Conservation (phyloP, 2,113 vertebrate species). For the Scalopus aquaticus region DNA sequence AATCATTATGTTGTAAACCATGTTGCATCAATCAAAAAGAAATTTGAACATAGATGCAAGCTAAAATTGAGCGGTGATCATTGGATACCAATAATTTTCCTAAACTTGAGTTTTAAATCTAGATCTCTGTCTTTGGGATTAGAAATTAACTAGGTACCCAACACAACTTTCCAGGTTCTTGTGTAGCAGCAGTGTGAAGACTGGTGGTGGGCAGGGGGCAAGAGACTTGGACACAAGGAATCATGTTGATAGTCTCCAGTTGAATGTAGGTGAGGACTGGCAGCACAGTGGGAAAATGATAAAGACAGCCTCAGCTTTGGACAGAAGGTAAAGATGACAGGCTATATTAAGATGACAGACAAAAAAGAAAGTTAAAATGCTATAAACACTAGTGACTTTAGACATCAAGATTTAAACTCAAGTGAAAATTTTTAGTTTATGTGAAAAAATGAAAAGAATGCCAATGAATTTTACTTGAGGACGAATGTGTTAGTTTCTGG, state of each 20-base stretch:
- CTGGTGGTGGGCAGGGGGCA: background rate
- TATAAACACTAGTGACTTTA: background rate
- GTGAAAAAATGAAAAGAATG: conserved; percentile 7
- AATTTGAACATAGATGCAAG: background rate
- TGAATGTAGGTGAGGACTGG: background rate
- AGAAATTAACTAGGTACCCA: background rate
- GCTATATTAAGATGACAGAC: background rate
- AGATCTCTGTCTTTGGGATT: background rate
- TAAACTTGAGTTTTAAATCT: background rate
- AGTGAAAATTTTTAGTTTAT: background rate
- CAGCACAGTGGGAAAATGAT: rapidly evolving
- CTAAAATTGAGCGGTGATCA: background rate
- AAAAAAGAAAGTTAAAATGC: background rate
- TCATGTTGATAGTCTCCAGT: rapidly evolving
- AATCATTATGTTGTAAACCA: too few relatives aligned
- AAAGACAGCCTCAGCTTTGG: background rate
- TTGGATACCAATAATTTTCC: background rate
- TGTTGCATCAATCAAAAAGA: background rate
- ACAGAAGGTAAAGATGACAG: background rate
- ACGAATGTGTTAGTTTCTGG: background rate
- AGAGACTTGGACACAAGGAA: background rate
- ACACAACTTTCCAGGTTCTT: background rate
- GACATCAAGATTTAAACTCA: background rate
- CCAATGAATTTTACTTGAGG: background rate
- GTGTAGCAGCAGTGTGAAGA: background rate